These are phyloP conservation scores for Campaea margaritaria DNA, from an alignment of 2,888 invertebrate genomes.

Conservation along the genomic window DNA sequence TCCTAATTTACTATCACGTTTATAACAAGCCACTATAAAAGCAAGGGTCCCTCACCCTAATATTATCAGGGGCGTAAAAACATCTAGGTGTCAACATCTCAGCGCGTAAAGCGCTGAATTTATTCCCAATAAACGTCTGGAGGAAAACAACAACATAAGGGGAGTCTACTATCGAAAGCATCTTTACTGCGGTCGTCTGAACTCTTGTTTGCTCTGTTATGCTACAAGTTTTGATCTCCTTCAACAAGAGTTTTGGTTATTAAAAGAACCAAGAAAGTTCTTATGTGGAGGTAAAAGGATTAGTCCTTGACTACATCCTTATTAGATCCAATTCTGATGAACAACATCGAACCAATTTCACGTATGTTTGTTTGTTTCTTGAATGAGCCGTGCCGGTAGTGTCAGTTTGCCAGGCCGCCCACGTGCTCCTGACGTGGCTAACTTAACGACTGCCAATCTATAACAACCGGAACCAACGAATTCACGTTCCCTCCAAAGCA, in stretches of 20 bases:
- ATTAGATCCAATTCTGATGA: too few species aligned
- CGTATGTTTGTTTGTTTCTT: too few species aligned
- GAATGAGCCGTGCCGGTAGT: too few species aligned
- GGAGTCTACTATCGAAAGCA: slow-evolving; percentile 41
- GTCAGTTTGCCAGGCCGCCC: too few species aligned
- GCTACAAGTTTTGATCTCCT: slow-evolving; percentile 7
- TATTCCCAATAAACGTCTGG: slow-evolving; percentile 62
- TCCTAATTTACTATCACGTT: slow-evolving; percentile 52
- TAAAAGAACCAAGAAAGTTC: neutral
- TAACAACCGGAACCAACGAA: too few species aligned
- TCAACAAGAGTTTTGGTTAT: neutral
- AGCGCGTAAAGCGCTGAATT: slow-evolving; percentile 66
- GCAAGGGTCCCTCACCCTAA: slow-evolving; percentile 56
- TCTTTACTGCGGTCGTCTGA: slow-evolving; percentile 50
- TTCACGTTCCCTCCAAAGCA: too few species aligned
- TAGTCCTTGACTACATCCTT: too few species aligned
- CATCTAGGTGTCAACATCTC: slow-evolving; percentile 63
- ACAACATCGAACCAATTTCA: too few species aligned
- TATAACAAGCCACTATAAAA: slow-evolving; percentile 58
- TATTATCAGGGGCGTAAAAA: slow-evolving; percentile 61
- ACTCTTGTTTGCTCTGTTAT: slow-evolving; percentile 43
- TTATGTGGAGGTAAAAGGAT: neutral
- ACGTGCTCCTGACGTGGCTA: too few species aligned
- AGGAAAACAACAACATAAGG: slow-evolving; percentile 50
- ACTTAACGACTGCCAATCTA: too few species aligned